Percentiles rank a stretch among this genome's conserved stretches.
phyloP scores from a whole-genome alignment of 2,797 vertebrate species.

The Psittacula derbiana region DNA sequence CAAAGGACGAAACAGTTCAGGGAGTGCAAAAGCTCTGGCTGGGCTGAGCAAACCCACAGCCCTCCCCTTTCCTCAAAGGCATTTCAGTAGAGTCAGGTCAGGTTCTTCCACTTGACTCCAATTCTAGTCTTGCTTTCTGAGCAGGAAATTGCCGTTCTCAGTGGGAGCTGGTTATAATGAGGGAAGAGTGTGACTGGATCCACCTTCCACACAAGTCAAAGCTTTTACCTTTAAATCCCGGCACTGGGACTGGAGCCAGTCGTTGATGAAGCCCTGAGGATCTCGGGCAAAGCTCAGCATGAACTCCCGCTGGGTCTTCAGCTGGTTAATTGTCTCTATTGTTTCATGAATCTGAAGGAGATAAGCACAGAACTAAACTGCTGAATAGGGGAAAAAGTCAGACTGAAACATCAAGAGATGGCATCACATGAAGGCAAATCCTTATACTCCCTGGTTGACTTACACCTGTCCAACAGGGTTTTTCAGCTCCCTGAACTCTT shows the following conservation, averaged over 20 bases:
- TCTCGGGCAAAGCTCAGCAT: conserved; percentile 99
- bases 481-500: neutral
- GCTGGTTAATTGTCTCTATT: conserved; percentile 98
- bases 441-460: neutral
- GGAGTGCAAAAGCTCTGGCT: neutral
- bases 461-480: neutral
- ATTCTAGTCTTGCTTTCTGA: neutral
- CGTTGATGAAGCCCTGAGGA: conserved; percentile 99
- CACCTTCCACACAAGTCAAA: neutral
- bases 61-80: neutral
- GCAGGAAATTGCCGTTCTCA: conserved; percentile 7
- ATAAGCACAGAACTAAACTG: neutral
- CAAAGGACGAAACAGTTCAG: neutral
- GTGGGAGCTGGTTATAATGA: conserved; percentile 20
- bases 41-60: neutral
- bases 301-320: conserved; percentile 99
- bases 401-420: neutral
- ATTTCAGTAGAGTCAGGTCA: neutral
- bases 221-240: conserved; percentile 92
- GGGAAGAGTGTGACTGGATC: neutral
- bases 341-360: conserved; percentile 93
- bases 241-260: conserved; percentile 99
- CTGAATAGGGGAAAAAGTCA: neutral
- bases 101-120: neutral
- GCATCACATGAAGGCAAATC: neutral